Evolutionary conservation across 2,113 vertebrate genomes (phyloP), one percentile per base, ranked within the genome.

Genomic region (Notechis scutatus): DNA sequence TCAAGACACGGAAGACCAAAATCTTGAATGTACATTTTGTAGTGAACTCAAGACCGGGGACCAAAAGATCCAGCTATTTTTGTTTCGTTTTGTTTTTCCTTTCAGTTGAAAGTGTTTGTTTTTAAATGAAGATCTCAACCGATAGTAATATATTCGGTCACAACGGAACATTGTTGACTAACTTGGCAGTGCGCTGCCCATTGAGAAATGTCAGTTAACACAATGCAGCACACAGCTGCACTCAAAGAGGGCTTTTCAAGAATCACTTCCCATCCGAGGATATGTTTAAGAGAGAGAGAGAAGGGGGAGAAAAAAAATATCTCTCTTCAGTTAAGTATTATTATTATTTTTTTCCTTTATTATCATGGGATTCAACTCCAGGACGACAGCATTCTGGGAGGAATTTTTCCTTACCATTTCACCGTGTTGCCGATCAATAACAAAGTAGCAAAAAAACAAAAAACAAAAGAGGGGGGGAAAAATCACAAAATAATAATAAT

Each of bases 11-110:
- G 96, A 97, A 97, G 97, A 97, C 97, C 97, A 98, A 98, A 92
- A 97, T 97, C 93, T 95, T 98, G 98, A 99, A 99, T 99, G 99
- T 99, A 98, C 98, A 97, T 98, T 98, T 99, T 98, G 98, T 98
- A 98, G 98, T 95, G 96, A 98, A 98, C 98, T 97, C 96, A 97
- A 95, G 96, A 96, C 97, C 97, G 97, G 98, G 98, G 98, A 99
- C 98, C 98, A 99, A 99, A 98, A 94, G 95, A 89, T 95, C 93
- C 95, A 95, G 47, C n/a, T 94, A 92, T 94, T 86, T 92, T 2
- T 52, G 6, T 45, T 87, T 9, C 61, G 47, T 29, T 2, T 54
- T 23, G 24, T 69, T 15, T 6, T 3, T 2, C 74, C 24, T 87
- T 52, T 57, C n/a, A 39, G 52, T 85, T 57, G 34, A 54, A 90